Conservation (phyloP, 2,888 invertebrate species). For the Microplitis manilae region DNA sequence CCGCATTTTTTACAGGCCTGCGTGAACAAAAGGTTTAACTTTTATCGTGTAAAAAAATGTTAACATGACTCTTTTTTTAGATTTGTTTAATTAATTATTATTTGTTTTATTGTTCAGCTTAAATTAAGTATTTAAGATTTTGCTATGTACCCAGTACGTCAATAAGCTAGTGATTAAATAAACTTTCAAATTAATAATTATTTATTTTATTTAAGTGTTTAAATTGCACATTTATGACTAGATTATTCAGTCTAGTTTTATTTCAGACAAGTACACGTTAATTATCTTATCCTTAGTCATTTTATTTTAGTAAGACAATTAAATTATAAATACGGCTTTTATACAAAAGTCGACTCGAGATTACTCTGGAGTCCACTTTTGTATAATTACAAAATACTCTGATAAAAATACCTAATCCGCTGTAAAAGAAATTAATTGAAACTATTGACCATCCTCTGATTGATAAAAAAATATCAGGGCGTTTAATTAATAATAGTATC, state of each 20-base stretch:
- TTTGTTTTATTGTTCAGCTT: background rate
- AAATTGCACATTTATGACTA: background rate
- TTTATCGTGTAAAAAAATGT: background rate
- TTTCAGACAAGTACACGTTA: background rate
- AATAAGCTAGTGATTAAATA: constrained; percentile 5
- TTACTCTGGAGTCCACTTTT: background rate
- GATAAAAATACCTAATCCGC: no score
- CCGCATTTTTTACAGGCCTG: constrained; percentile 10
- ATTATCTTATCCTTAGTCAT: background rate
- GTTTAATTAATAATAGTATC: no score
- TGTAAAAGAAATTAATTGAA: no score
- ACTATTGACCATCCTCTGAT: no score
- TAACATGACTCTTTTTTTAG: background rate
- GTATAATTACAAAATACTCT: background rate
- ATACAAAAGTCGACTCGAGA: background rate
- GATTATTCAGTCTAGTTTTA: background rate
- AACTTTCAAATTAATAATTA: background rate
- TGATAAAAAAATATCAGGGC: no score
- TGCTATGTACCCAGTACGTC: background rate
- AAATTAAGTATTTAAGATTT: constrained; percentile 23
- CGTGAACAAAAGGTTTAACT: background rate
- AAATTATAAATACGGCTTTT: background rate
- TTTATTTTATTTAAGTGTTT: background rate
- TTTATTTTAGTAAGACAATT: background rate
- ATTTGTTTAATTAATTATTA: background rate